Percentiles rank a stretch among this genome's conserved stretches.
phyloP scores from a whole-genome alignment of 1,140 invertebrate species.

The Drosophila mayri region DNA sequence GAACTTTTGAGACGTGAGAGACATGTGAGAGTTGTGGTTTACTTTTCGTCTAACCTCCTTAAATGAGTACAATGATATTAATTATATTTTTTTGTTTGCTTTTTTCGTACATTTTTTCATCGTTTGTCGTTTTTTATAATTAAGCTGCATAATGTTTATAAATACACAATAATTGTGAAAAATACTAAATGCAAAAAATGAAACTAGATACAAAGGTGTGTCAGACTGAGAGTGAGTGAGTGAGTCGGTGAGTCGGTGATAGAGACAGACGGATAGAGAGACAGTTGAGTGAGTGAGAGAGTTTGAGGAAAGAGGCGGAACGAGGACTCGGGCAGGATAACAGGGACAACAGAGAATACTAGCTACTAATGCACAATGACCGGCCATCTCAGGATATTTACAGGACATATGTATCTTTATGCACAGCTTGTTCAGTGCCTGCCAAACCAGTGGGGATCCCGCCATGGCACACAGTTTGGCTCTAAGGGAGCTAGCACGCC shows the following conservation, averaged over 20 bases:
- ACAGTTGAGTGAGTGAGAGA: slow-evolving; percentile 40
- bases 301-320: slow-evolving; percentile 26
- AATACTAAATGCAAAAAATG: slow-evolving; percentile 84
- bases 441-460: slow-evolving; percentile 42
- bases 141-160: slow-evolving; percentile 84
- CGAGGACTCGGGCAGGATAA: slow-evolving; percentile 47
- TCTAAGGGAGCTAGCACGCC: slow-evolving; percentile 42
- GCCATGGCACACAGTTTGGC: slow-evolving; percentile 65
- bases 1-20: slow-evolving; percentile 74
- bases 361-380: slow-evolving; percentile 68
- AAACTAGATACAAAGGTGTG: slow-evolving; percentile 82
- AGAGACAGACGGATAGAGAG: slow-evolving; percentile 22
- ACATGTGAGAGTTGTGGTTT: slow-evolving; percentile 73
- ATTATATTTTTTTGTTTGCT: slow-evolving; percentile 47
- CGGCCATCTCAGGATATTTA: slow-evolving; percentile 38
- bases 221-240: slow-evolving; percentile 76
- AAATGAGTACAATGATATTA: slow-evolving; percentile 53
- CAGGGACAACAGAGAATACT: slow-evolving; percentile 30
- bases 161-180: slow-evolving; percentile 81
- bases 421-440: slow-evolving; percentile 13
- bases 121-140: slow-evolving; percentile 71
- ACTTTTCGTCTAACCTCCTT: slow-evolving; percentile 33
- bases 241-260: slow-evolving; percentile 40
- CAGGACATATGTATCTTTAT: neutral
- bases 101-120: slow-evolving; percentile 60